Evolutionary conservation across 2,113 vertebrate species (phyloP).

Genomic region (Pholis gunnellus): DNA sequence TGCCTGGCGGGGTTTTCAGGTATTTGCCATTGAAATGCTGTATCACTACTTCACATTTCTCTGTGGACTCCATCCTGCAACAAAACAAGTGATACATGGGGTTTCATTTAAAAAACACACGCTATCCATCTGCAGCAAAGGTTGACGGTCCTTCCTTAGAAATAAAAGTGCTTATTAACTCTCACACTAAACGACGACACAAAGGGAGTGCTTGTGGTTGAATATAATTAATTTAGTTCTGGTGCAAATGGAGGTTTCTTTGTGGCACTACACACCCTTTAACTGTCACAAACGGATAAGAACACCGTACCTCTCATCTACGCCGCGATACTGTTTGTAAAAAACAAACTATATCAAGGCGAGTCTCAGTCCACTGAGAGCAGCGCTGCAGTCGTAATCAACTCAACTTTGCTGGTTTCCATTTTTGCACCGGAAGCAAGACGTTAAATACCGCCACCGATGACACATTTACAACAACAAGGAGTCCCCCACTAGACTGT

Average conservation of each 20-base stretch:
- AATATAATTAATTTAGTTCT: not conserved
- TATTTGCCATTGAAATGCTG: constrained; percentile 84
- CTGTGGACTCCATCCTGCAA: constrained; percentile 82
- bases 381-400: not conserved
- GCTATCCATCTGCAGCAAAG: not conserved
- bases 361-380: not conserved
- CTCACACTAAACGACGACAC: not conserved
- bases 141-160: not conserved
- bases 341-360: not conserved
- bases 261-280: not conserved
- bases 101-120: constrained; percentile 20
- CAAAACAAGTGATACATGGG: not conserved
- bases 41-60: constrained; percentile 83
- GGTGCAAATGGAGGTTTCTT: not conserved
- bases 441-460: constrained; percentile 2
- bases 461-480: constrained; percentile 19
- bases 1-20: constrained; percentile 83
- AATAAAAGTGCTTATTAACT: not conserved
- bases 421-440: not conserved
- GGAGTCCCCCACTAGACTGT: not conserved
- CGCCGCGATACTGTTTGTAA: not conserved
- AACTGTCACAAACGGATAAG: not conserved
- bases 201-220: not conserved
- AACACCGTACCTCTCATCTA: not conserved
- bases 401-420: constrained; percentile 1